Percentiles rank a stretch among this genome's conserved stretches.
These are phyloP conservation scores for Prionace glauca DNA, from an alignment of 2,797 vertebrate genomes.

Conservation along the genomic window DNA sequence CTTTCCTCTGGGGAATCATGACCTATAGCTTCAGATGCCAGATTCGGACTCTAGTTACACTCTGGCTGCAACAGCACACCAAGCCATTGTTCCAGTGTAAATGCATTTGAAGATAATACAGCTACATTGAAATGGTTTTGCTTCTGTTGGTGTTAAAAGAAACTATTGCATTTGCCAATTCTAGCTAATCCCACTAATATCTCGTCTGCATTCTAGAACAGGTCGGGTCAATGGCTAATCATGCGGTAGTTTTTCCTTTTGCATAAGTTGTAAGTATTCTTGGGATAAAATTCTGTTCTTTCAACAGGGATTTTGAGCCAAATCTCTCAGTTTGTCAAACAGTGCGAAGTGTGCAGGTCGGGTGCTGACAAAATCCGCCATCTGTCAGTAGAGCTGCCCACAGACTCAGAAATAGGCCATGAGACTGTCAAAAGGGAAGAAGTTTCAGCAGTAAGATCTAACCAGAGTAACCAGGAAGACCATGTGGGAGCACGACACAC, in stretches of 20 bases:
- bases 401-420: neutral
- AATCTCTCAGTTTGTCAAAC: conserved; percentile 5
- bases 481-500: neutral
- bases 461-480: neutral
- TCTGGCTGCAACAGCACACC: neutral
- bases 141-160: neutral
- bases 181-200: neutral
- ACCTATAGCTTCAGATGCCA: neutral
- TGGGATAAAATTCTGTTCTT: neutral
- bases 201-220: neutral
- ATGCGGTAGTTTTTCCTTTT: neutral
- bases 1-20: neutral
- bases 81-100: neutral
- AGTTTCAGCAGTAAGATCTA: neutral
- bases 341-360: conserved; percentile 5
- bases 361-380: conserved; percentile 18
- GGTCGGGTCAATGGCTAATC: neutral
- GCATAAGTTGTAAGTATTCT: neutral
- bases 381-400: neutral
- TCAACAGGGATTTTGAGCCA: conserved; percentile 21
- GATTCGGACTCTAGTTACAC: neutral
- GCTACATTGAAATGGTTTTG: neutral
- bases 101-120: conserved; percentile 12
- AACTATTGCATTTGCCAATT: neutral
- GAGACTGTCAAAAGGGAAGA: neutral